Conservation (phyloP, 2,113 vertebrate genomes). For the Bos indicus region DNA sequence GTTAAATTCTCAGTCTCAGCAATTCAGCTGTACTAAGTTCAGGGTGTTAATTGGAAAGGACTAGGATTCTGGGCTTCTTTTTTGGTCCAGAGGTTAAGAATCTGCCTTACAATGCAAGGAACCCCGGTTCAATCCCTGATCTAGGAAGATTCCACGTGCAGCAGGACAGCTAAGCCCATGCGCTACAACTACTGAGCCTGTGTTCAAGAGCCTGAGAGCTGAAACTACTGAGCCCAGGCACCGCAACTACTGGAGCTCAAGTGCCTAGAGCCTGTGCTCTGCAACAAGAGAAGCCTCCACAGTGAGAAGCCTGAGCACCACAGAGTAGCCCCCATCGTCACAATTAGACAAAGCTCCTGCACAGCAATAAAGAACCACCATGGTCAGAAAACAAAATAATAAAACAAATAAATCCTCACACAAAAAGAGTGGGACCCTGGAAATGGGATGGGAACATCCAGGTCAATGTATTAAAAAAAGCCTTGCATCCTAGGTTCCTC, state of each 20-base stretch:
- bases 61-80: not conserved
- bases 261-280: not conserved
- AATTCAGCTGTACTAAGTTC: not conserved
- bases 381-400: not conserved
- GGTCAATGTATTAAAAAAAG: not conserved
- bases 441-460: not conserved
- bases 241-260: not conserved
- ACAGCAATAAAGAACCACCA: not conserved
- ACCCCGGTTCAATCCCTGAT: not conserved
- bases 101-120: not conserved
- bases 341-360: not conserved
- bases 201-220: not conserved
- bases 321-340: fast-evolving
- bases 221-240: not conserved
- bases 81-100: not conserved
- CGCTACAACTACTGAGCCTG: not conserved
- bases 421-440: not conserved
- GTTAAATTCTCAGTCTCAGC: not conserved
- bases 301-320: not conserved
- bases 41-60: not conserved
- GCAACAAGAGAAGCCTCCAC: not conserved
- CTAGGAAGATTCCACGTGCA: not conserved
- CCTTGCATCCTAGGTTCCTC: not conserved
- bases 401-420: not conserved
- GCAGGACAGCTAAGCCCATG: not conserved